Percentiles rank a stretch among this genome's conserved stretches.
Conservation (phyloP, 2,888 invertebrate genomes). For the Gastracanthus pulcherrimus region DNA sequence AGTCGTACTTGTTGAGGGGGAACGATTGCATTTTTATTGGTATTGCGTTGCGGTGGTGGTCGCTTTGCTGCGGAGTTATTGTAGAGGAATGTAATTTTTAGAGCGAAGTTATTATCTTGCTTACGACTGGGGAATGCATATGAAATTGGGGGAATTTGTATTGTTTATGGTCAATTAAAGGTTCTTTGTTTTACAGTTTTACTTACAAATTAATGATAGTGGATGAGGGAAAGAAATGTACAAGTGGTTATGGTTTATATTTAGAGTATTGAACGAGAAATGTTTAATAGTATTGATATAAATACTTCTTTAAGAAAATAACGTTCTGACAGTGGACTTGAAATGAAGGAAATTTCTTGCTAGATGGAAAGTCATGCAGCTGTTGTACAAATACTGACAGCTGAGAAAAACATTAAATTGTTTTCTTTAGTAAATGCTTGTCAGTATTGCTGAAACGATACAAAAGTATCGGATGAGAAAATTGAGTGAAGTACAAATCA, state of each 20-base stretch:
- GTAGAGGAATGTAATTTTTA: neutral
- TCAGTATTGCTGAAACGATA: too few species aligned
- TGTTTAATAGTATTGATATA: neutral
- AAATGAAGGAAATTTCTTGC: constrained; percentile 21
- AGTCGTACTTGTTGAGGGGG: neutral
- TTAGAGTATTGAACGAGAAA: neutral
- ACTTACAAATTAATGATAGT: too few species aligned
- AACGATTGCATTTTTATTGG: neutral
- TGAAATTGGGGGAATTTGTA: too few species aligned
- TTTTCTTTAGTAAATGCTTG: constrained; percentile 2
- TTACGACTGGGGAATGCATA: too few species aligned
- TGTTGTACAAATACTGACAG: neutral
- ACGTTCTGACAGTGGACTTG: neutral
- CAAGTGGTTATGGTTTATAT: neutral
- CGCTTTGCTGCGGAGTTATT: neutral
- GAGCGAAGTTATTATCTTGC: too few species aligned
- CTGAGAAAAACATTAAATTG: neutral
- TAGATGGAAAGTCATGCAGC: neutral
- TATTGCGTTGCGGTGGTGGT: neutral
- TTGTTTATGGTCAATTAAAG: too few species aligned
- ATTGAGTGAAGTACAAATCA: too few species aligned
- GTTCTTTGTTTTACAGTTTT: too few species aligned
- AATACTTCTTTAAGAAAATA: constrained; percentile 21
- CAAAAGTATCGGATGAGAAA: too few species aligned
- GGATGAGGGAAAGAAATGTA: neutral